Base-by-base conservation (phyloP, 2,113 vertebrate genomes). In the Ranitomeya imitator region DNA sequence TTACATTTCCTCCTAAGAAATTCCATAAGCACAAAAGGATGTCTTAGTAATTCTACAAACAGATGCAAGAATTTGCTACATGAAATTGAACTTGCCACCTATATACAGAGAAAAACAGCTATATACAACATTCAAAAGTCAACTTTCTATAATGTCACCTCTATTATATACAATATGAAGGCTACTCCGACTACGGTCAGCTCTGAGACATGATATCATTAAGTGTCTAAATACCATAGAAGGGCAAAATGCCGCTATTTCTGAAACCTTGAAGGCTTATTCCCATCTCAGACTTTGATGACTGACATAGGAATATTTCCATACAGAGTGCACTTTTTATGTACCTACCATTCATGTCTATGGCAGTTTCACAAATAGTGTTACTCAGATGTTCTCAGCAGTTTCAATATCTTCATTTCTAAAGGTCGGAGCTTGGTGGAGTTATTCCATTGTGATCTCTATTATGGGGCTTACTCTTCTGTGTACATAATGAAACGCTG, bases 1-100 rank as follows among this genome's bases (percentile, higher is more conserved):
- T 61, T 63, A 26, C 26, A 77, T 77, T 85, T 85, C 71, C 84
- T 85, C 83, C 83, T 31, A 23, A 85, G 51, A 73, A n/a, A 85
- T 85, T 73, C 83, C n/a, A 73, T 69, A 71, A 67, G n/a, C 15
- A 57, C 13, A 55, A 71, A 61, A 61, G 57, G 26, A 81, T 60
- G 57, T 81, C 79, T 60, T 59, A 19, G 79, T 19, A 81, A 81
- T 81, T 16, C 57, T 19, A 61, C 57, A 19, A 81, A 61, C 79
- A 26, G 79, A 81, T 61, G 55, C 23, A 37, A 81, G 51, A 23
- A 55, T 13, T 55, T 18, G 77, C 57, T 55, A 79, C 12, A 11
- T 57, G 11, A 57, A 79, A n/a, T 15, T 54, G 76, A 54, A 51
- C 74, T 52, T 52, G 45, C 45, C 37, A 12, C 76, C 76, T 54